Evolutionary conservation across 53 echinoderm and acorn worm genomes (phyloP).

Genomic region (Echinarachnius parma): DNA sequence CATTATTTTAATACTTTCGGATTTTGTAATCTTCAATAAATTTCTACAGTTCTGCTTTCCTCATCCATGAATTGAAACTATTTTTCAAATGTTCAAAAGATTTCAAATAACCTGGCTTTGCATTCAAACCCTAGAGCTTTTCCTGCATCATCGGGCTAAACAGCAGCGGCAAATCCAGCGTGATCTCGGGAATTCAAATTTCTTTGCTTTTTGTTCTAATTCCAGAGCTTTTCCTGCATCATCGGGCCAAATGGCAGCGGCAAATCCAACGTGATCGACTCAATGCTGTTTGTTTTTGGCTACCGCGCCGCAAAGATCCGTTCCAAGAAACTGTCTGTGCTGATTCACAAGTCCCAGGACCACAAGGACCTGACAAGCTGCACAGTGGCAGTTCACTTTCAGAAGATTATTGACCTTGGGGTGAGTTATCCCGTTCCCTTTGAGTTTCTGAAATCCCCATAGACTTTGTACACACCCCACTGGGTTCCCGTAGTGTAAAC

Average conservation of each 20-base stretch:
- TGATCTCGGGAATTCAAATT: too few relatives aligned
- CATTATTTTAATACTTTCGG: too few relatives aligned
- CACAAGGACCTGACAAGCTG: slow-evolving; percentile 79
- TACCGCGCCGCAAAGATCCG: slow-evolving; percentile 96
- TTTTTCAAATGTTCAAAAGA: too few relatives aligned
- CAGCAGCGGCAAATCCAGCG: slow-evolving; percentile 95
- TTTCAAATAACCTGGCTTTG: too few relatives aligned
- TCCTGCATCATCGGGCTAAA: slow-evolving; percentile 96
- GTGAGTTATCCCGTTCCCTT: slow-evolving; percentile 35
- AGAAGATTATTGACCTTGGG: slow-evolving; percentile 94
- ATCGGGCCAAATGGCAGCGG: slow-evolving; percentile 98
- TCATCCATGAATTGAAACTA: too few relatives aligned
- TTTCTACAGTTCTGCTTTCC: too few relatives aligned
- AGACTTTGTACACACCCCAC: too few relatives aligned
- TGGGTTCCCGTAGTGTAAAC: too few relatives aligned
- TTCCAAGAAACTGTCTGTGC: slow-evolving; percentile 92
- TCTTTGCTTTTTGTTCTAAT: too few relatives aligned
- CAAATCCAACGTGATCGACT: slow-evolving; percentile 94
- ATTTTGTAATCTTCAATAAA: too few relatives aligned
- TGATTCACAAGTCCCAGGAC: slow-evolving; percentile 89
- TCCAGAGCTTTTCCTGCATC: slow-evolving; percentile 96
- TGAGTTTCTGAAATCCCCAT: too few relatives aligned
- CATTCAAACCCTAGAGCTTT: too few relatives aligned
- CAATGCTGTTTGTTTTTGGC: slow-evolving; percentile 98
- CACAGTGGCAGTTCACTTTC: slow-evolving; percentile 92